Percentiles rank a stretch among this genome's conserved stretches.
phyloP scores from a whole-genome alignment of 2,113 vertebrate genomes.

The Equus przewalskii region DNA sequence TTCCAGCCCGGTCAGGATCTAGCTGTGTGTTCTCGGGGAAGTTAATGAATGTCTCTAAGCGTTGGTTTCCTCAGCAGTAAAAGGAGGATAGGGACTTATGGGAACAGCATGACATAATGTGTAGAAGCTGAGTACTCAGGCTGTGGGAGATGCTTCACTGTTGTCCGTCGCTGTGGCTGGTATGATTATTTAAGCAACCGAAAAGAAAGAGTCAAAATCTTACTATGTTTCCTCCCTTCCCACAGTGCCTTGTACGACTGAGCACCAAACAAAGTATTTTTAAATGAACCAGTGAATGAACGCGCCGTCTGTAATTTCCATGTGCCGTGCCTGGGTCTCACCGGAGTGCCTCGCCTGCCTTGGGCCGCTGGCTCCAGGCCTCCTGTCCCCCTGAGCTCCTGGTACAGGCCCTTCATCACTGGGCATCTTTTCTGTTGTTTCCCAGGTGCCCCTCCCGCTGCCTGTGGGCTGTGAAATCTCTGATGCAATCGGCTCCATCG shows the following conservation, averaged over 20 bases:
- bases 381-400: neutral
- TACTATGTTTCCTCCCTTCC: neutral
- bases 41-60: neutral
- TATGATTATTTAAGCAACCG: neutral
- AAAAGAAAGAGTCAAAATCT: neutral
- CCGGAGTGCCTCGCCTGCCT: fast-evolving
- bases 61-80: neutral
- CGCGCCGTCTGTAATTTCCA: neutral
- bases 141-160: fast-evolving
- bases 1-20: neutral
- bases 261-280: neutral
- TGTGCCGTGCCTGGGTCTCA: neutral
- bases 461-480: conserved; percentile 57
- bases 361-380: too few species aligned
- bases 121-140: neutral
- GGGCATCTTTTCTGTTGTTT: neutral
- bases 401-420: fast-evolving
- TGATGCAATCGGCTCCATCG: conserved; percentile 58
- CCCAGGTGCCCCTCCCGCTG: fast-evolving
- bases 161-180: neutral
- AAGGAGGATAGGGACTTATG: neutral
- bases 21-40: neutral
- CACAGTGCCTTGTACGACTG: neutral
- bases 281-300: neutral
- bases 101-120: neutral